Evolutionary conservation across 2,888 invertebrate genomes (phyloP), one percentile per base, ranked within the genome.

Genomic region (Urechis unicinctus): DNA sequence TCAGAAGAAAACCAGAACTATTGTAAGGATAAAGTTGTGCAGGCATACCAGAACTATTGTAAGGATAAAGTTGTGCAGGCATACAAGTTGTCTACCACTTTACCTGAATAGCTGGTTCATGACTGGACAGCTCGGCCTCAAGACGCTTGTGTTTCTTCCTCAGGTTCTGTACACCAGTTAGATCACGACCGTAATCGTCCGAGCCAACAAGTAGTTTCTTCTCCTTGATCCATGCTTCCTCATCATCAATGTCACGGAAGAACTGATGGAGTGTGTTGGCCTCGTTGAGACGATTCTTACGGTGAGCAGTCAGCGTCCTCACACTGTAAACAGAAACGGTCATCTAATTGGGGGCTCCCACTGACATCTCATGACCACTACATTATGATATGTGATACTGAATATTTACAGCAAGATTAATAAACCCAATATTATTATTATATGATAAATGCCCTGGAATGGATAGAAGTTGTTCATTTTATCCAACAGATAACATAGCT

Each of bases 181-280:
- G 82, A 78, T 98, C 97, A 61, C 96, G 89, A 0, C 97, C 97
- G 76, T 96, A 97, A 80, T 98, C 98, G 78, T 97, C 96, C 0
- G 95, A 95, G 1, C 94, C 91, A 1, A 97, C 96, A 25, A 97
- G 82, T 29, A 98, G 82, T 74, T 97, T 96, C 85, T 97, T 98
- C 78, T 98, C 97, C 87, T 95, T 97, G 78, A 98, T 97, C 97
- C 97, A 98, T 5, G 94, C 93, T 80, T 98, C 97, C 81, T 98
- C 97, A 75, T 98, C 97, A 61, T 97, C 97, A 76, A 98, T 95
- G 77, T 98, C 97, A 53, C 97, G 83, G 85, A 97, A 93, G 88
- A 98, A 98, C 81, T 98, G 97, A 79, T 98, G 97, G 74, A 98
- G 84, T 4, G 95, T 96, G 76, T 95, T 90, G 44, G 97, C 96